phyloP scores from a whole-genome alignment of 2,113 vertebrate species.

The Percina caprodes region DNA sequence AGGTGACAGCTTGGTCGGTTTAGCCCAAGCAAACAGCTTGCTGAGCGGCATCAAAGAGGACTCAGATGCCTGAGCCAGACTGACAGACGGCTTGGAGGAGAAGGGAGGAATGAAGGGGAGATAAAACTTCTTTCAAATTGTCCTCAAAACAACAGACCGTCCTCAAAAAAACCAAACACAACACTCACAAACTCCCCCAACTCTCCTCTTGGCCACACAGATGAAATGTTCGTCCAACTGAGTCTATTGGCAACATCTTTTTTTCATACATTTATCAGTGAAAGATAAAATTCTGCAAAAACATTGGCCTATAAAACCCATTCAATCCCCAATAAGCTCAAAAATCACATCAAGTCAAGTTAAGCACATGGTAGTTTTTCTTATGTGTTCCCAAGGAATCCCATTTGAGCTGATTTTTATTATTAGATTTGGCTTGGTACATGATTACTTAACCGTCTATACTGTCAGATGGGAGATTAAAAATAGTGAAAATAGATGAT shows the following conservation, averaged over 20 bases:
- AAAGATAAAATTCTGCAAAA: background rate
- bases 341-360: background rate
- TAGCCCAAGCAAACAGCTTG: conserved; percentile 73
- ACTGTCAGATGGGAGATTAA: conserved; percentile 6
- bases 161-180: conserved; percentile 25
- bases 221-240: conserved; percentile 30
- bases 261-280: conserved; percentile 1
- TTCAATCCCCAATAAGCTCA: background rate
- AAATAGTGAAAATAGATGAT: conserved; percentile 5
- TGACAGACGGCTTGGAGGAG: conserved; percentile 73
- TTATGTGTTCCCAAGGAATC: conserved; percentile 3
- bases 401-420: conserved; percentile 8
- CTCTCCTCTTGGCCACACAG: conserved; percentile 13
- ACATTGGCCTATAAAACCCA: background rate
- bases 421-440: conserved; percentile 9
- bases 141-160: conserved; percentile 65
- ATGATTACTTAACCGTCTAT: conserved; percentile 31
- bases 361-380: background rate
- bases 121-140: conserved; percentile 48
- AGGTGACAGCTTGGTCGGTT: conserved; percentile 69
- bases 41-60: conserved; percentile 71
- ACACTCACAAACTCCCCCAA: conserved; percentile 25
- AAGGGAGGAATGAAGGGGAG: conserved; percentile 49
- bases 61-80: conserved; percentile 77
- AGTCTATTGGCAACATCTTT: conserved; percentile 10